Percentiles rank a stretch among this genome's conserved stretches.
Evolutionary conservation across 1,140 invertebrate genomes (phyloP).

Genomic region (Heliconius himera): DNA sequence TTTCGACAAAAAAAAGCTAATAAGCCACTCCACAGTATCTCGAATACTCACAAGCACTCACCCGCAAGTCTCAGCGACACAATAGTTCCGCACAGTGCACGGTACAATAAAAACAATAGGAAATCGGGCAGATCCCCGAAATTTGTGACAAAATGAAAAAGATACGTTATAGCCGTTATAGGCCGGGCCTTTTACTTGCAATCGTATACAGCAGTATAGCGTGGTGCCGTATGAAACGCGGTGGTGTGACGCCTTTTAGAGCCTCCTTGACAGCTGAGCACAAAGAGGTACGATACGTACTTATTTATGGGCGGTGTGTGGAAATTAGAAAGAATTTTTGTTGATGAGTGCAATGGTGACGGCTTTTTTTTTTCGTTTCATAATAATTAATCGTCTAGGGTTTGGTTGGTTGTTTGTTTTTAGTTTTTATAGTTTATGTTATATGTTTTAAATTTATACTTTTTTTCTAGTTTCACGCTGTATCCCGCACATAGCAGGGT

Average conservation of each 20-base stretch:
- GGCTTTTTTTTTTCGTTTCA: neutral
- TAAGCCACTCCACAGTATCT: neutral
- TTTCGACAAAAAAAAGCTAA: neutral
- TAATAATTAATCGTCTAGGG: neutral
- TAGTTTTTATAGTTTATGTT: neutral
- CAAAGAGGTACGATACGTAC: neutral
- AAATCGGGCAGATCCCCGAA: constrained; percentile 11
- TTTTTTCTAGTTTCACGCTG: too few relatives aligned
- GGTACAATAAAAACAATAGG: constrained; percentile 14
- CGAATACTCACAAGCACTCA: neutral
- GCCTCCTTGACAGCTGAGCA: neutral
- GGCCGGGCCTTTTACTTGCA: constrained; percentile 13
- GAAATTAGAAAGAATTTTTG: constrained; percentile 11
- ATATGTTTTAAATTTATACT: too few relatives aligned
- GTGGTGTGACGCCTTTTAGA: constrained; percentile 1
- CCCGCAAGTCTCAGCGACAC: neutral
- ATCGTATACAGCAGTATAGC: neutral
- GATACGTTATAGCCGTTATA: neutral
- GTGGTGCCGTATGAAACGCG: neutral
- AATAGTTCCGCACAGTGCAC: neutral
- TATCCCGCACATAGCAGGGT: too few relatives aligned
- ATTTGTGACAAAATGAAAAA: constrained; percentile 5
- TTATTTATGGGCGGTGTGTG: neutral
- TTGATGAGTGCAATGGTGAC: constrained; percentile 1
- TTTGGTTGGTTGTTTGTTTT: neutral